Conservation (phyloP, 2,797 vertebrate genomes). For the Vespertilio murinus region DNA sequence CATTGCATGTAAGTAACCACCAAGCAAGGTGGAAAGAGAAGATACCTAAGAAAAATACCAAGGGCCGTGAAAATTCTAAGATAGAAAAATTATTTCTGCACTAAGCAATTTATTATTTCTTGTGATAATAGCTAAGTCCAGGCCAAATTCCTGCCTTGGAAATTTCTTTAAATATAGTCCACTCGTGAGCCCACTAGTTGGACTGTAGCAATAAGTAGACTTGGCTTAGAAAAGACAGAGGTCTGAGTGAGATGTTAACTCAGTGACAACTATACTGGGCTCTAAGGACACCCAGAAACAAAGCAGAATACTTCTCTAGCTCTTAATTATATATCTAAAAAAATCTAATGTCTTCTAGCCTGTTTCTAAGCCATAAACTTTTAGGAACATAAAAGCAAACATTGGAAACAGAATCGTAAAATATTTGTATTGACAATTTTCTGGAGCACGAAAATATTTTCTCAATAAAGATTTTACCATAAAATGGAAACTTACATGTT, state of each 20-base stretch:
- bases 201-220: not conserved
- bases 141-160: not conserved
- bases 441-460: slow-evolving; percentile 35
- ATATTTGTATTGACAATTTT: not conserved
- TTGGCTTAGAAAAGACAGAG: not conserved
- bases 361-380: slow-evolving; percentile 16
- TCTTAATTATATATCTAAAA: not conserved
- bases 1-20: not conserved
- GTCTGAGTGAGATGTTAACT: not conserved
- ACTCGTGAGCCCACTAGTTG: not conserved
- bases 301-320: not conserved
- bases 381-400: slow-evolving; percentile 3
- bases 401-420: not conserved
- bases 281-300: not conserved
- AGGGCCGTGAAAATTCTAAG: not conserved
- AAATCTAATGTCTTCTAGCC: not conserved
- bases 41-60: not conserved
- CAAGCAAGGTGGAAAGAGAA: not conserved
- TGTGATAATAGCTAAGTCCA: not conserved
- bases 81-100: not conserved
- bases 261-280: not conserved
- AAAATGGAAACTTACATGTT: not conserved
- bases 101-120: not conserved
- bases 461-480: slow-evolving; percentile 47
- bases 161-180: not conserved